Base-by-base conservation (phyloP, 2,888 invertebrate genomes). In the Drosophila anomelani region DNA sequence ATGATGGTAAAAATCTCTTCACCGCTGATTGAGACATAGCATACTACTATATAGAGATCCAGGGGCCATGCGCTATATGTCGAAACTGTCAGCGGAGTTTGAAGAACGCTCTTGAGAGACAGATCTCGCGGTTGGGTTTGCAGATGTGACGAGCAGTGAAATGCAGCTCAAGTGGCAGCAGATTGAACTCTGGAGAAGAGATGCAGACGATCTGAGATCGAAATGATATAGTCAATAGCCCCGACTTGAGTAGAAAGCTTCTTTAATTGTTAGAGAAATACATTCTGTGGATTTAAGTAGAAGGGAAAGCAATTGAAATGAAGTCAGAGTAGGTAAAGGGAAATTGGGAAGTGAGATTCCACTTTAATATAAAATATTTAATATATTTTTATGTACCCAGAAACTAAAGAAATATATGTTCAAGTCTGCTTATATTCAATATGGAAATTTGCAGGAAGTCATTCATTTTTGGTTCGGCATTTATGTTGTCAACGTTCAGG, bases 1-100 rank as follows among this genome's bases (percentile, higher is more conserved):
- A 78, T 32, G 46, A 13, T 81, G 76, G 78, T 77, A 63, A 71
- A 80, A 80, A 56, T 68, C 68, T 77, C 66, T 46, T 46, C 64
- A 73, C 69, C 41, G 85, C 62, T 80, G 88, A 84, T 84, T 88
- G 84, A 88, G 83, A 79, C 61, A 85, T 80, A 68, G 79, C 80
- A 77, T 59, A 41, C 55, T 20, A 9, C n/a, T 12, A 17, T 20
- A 10, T 32, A n/a, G 46, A 53, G 49, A 59, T 64, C n/a, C 43
- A 53, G 69, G 49, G 57, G 78, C 83, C 78, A 82, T 74, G 47
- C 51, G 76, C 76, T 75, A 46, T 23, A 76, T 76, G 55, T 72
- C 80, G 55, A 80, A 73, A 72, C 68, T 85, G 80, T 85, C 80
- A 79, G 75, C 76, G 54, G 56, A 54, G 76, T 69, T 67, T 59